Base-by-base conservation (phyloP, 2,888 invertebrate species). In the Mongoloraphidia duomilia region DNA sequence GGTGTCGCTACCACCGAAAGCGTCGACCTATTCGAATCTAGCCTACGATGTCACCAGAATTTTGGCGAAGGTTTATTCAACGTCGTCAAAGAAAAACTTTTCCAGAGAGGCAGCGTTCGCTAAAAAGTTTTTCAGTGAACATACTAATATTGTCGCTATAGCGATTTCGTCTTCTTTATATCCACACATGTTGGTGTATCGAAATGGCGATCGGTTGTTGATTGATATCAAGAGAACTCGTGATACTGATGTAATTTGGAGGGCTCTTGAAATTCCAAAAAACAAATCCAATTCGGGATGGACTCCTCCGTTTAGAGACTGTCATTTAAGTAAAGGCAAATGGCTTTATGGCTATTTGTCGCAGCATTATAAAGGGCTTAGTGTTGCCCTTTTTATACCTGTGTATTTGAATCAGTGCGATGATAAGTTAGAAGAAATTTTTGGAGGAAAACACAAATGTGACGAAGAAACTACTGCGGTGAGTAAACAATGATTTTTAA, bases 321-420 rank as follows among this genome's bases (percentile, higher is more conserved):
- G 69, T 55, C 56, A 58, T 52, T 62, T 62, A 48, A 58, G 63
- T 38, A 58, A 57, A 9, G 60, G 59, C 12, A 58, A 54, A 34
- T 69, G 69, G 69, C 60, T 67, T 50, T 63, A 66, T 51, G 61
- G 63, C 39, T 68, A 65, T 55, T 55, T 60, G 26, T 55, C 59
- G 17, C 61, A 60, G 47, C 56, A 56, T 34, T 52, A 54, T 4
- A 46, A 46, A 37, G 58, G 60, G 34, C 48, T 57, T 37, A 61
- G 59, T 42, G 56, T 65, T 13, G 64, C 60, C 2, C 49, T 66
- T 9, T 65, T 67, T 53, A 52, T 66, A 10, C 68, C 73, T 11
- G 66, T 80, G 55, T 72, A 80, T 52, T 71, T 84, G 55, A 73
- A 87, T 66, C 84, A 83, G 53, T 89, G 88, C 66, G 82, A 84